Evolutionary conservation across 2,797 vertebrate species (phyloP), one percentile per base, ranked within the genome.

Genomic region (Pantherophis alleghaniensis): DNA sequence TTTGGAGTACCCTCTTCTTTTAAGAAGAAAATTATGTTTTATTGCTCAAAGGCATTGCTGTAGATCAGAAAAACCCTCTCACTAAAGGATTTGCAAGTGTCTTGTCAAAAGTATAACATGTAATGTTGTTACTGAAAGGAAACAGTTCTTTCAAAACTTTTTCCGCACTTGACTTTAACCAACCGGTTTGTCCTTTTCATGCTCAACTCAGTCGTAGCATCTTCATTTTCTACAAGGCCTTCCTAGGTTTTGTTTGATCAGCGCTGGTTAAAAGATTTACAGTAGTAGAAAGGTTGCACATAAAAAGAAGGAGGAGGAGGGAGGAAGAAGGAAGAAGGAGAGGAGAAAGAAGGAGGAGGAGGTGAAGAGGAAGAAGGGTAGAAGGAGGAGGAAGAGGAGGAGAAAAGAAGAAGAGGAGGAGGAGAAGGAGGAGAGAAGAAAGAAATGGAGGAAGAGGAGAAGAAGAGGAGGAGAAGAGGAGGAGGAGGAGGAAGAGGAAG

Each of bases 1-100:
- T 95, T 96, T 93, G 90, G 59, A 94, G 95, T 95, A 95, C 90
- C 96, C 94, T n/a, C 28, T 74, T 20, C 86, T 59, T 88, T 74
- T 88, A 56, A 69, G 26, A 59, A 37, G 60, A 9, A 42, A 97
- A 96, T 42, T 94, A 94, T 93, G 94, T 96, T 96, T 97, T 96
- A 96, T 96, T 96, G 96, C 96, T 95, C 93, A 95, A 96, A 96
- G 95, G 95, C 95, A 95, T 96, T 97, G 96, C 95, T 96, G 95
- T 96, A 96, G 96, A 96, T 97, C 96, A 97, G 95, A 97, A 97
- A 96, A 94, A 92, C 37, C 89, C 93, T 93, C 93, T 94, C 92
- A 93, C 95, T 96, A 97, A 97, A 97, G 97, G 94, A 95, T 95
- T 96, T 96, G 95, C 96, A 96, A 96, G 96, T 96, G 95, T 97